Conservation (phyloP, 2,888 invertebrate genomes). For the Platycheirus rosarum region DNA sequence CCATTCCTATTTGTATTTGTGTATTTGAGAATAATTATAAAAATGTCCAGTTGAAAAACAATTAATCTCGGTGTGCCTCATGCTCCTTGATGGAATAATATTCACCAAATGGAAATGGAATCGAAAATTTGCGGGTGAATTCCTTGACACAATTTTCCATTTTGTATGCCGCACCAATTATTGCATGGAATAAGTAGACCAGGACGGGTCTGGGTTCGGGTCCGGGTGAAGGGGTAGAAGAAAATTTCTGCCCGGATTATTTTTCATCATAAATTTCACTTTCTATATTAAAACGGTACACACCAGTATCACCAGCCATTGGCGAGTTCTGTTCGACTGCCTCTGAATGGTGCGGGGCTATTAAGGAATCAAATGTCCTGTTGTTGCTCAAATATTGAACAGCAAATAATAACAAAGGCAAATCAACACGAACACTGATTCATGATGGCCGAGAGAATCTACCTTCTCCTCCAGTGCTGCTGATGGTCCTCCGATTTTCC, state of each 20-base stretch:
- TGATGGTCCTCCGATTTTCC: conserved; percentile 64
- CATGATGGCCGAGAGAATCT: conserved; percentile 42
- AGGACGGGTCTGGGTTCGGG: neutral
- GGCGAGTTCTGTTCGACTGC: neutral
- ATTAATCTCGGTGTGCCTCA: conserved; percentile 53
- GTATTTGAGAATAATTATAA: conserved; percentile 62
- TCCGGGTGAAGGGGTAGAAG: neutral
- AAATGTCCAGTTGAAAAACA: conserved; percentile 58
- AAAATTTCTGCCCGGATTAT: conserved; percentile 36
- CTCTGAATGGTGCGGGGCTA: conserved; percentile 7
- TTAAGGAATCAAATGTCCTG: conserved; percentile 60
- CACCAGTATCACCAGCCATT: conserved; percentile 3
- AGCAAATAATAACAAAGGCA: conserved; percentile 51
- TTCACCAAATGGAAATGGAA: conserved; percentile 19
- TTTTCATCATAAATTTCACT: conserved; percentile 50
- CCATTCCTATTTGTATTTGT: conserved; percentile 30
- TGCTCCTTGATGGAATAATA: conserved; percentile 2
- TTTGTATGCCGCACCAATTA: conserved; percentile 4
- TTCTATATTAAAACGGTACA: conserved; percentile 16
- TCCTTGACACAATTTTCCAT: conserved; percentile 55
- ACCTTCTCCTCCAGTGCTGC: neutral
- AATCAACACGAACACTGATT: conserved; percentile 46
- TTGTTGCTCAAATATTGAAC: conserved; percentile 58
- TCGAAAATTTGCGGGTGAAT: conserved; percentile 50
- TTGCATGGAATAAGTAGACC: neutral